Evolutionary conservation across 2,797 vertebrate species (phyloP), one percentile per base, ranked within the genome.

Genomic region (Acanthurus lineatus): DNA sequence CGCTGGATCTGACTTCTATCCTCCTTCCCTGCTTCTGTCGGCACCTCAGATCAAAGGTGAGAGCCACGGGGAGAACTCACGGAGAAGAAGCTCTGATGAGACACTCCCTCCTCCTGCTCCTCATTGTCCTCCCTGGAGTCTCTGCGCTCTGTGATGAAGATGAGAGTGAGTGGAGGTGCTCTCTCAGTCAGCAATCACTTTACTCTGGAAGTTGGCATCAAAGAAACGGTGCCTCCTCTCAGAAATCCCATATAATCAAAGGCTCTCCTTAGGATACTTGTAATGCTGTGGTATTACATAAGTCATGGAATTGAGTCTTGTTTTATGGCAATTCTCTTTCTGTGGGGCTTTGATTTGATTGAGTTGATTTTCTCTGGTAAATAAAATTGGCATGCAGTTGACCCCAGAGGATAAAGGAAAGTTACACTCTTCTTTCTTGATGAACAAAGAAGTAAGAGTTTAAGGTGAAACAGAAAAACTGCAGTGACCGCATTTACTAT

Each of bases 1-100:
- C 65, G 25, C 32, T 40, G 19, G 45, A 48, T 80, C 66, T 70
- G 71, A 73, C 69, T 77, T 75, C 66, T 56, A 66, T 28, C 56
- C 9, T 73, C 73, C 32, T 82, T 79, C 52, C 20, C 69, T 58
- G 58, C 69, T 63, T 83, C 69, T 73, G 67, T 76, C 59, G 84
- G 70, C 60, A 49, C 2, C 11, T 84, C 83, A 88, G 81, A 89
- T 93, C 84, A 91, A 89, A 89, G 87, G 81, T 89, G 77, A 83
- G 73, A 76, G 52, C 79, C 77, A 81, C 64, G 22, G 82, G 61
- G 82, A 79, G 57, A 52, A 48, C 61, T 82, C 17, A 5, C 20
- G 10, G 69, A 62, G 42, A 0, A 74, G 64, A 69, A 38, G 19
- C 57, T 79, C 57, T 79, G 87, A 89, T 83, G 59, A 88, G 77